A percentile compares a stretch with the other conserved stretches of the same genome.
phyloP scores from a whole-genome alignment of 2,797 vertebrate species.

The Danio aesculapii region DNA sequence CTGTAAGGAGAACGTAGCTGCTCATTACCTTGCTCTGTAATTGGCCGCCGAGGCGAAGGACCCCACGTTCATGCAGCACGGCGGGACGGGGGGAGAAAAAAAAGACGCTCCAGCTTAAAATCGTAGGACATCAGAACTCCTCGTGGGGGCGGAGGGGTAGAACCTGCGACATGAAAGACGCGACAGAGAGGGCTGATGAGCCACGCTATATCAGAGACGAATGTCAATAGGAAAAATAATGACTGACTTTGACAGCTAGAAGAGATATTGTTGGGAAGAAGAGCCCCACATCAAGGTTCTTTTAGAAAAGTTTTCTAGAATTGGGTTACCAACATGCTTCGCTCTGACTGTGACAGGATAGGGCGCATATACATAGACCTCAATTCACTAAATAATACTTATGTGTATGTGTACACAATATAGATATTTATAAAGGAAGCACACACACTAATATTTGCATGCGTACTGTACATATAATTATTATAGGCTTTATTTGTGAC shows the following conservation, averaged over 20 bases:
- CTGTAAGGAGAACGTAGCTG: constrained; percentile 70
- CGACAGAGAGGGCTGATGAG: constrained; percentile 42
- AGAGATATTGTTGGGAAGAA: constrained; percentile 46
- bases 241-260: constrained; percentile 74
- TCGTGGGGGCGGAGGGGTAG: constrained; percentile 46
- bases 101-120: constrained; percentile 36
- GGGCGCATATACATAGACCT: neutral
- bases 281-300: constrained; percentile 51
- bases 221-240: constrained; percentile 78
- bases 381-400: neutral
- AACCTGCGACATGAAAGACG: constrained; percentile 41
- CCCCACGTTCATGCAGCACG: constrained; percentile 62
- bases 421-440: neutral
- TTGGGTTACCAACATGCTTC: constrained; percentile 18
- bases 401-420: neutral
- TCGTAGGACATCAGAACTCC: constrained; percentile 43
- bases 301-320: constrained; percentile 58
- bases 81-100: constrained; percentile 62
- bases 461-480: neutral
- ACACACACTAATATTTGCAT: neutral
- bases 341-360: neutral
- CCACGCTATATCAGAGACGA: constrained; percentile 74
- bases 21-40: constrained; percentile 83
- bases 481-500: no score
- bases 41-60: constrained; percentile 79